Conservation (phyloP, 2,113 vertebrate genomes). For the Emydura subglobosa region DNA sequence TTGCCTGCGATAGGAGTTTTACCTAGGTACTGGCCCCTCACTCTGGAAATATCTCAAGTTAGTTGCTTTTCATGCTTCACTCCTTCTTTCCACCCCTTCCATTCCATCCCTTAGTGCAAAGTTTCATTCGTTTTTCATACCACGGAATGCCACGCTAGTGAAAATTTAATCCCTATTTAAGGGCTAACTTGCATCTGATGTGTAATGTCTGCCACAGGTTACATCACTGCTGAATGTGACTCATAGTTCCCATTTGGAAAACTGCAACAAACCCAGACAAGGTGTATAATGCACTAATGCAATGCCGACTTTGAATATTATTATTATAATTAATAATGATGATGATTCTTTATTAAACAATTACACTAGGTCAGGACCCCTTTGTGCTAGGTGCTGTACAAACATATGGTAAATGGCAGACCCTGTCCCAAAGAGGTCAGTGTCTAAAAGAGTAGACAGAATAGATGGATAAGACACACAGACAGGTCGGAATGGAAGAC, state of each 20-base stretch:
- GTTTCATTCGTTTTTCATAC: not conserved
- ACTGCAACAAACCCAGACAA: not conserved
- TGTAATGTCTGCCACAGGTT: not conserved
- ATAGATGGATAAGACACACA: not conserved
- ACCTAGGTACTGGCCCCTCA: not conserved
- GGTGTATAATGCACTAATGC: not conserved
- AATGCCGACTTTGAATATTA: not conserved
- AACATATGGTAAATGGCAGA: not conserved
- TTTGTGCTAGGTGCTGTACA: fast-evolving
- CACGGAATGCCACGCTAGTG: not conserved
- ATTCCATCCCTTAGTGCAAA: not conserved
- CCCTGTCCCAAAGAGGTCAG: not conserved
- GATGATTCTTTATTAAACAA: not conserved
- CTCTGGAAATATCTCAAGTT: not conserved
- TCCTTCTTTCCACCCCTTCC: not conserved
- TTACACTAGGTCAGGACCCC: not conserved
- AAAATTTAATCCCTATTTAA: not conserved
- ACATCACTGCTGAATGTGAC: not conserved
- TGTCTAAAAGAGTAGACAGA: not conserved
- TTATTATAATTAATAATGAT: not conserved
- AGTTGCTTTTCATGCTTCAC: not conserved
- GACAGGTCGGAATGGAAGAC: not conserved
- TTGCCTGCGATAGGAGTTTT: not conserved
- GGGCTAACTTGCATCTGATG: not conserved
- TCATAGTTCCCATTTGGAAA: not conserved